Base-by-base conservation (phyloP, 2,113 vertebrate species). In the Numenius arquata region DNA sequence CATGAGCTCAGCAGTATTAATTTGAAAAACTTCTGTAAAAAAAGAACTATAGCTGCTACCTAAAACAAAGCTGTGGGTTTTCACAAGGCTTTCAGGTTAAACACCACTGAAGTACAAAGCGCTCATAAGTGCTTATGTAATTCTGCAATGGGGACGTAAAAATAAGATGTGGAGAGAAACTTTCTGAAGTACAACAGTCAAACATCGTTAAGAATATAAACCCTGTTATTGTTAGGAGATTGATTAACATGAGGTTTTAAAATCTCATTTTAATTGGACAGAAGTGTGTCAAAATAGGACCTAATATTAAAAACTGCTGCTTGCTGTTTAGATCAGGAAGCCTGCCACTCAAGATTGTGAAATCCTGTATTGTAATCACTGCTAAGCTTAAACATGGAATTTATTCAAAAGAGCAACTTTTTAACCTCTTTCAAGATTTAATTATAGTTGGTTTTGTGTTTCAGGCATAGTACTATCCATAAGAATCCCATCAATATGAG, bases 401-500 rank as follows among this genome's bases (percentile, higher is more conserved):
- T 27, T 34, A 7, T 52, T 77, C 61, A 2, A 34, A 84, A 45
- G 6, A 1, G 13, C 15, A 0, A 1, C 47, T 67, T 11, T 20
- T 85, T 40, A 29, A 26, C 6, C 1, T 55, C 15, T 67, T 77
- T 34, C 14, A 47, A 53, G 9, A 4, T 71, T 18, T 87, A 23
- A 68, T 40, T 73, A 18, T 36, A 21, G 17, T 5, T 74, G 20
- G 45, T 20, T 81, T 45, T 95, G 45, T 92, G 25, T 95, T 95
- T 86, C 77, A 92, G 86, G 45, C 3, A 2, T 12, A 52, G 25
- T 9, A 76, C 52, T 40, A 1, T 53, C 12, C 5, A 1, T 83
- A 16, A 68, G 56, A 20, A 23, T 47, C 65, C 4, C 4, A 26
- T 50, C 85, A 92, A 21, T 48, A 99, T 99, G 99, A 99, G 99